Evolutionary conservation across 2,888 invertebrate species (phyloP), one percentile per base, ranked within the genome.

Genomic region (Aphidoletes aphidimyza): DNA sequence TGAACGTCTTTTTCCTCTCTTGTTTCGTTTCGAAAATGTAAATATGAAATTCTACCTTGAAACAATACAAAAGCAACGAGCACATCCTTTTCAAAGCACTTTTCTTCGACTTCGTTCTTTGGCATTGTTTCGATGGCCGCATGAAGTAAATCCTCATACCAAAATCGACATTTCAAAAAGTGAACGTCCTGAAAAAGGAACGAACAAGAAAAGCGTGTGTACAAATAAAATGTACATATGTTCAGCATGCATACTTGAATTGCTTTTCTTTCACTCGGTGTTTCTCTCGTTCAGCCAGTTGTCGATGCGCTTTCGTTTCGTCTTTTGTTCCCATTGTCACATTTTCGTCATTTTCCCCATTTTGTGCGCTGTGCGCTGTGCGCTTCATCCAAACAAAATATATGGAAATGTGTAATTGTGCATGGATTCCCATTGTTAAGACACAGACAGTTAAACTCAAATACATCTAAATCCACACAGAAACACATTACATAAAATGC

Each of bases 191-290:
- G 3, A 69, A 26, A 54, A 69, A 69, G 54, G 11, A 69, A 30
- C 30, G 69, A 69, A 30, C 69, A 69, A 2, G 30, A 69, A 69
- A 69, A 26, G 19, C 17, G 19, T 47, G 26, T 26, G 19, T 6
- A 54, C 26, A 54, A 22, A 42, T 42, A 42, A 42, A 42, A 69
- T 69, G 69, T 69, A 69, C 69, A 69, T 69, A 69, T 69, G 69
- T 69, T 69, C 69, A 30, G 34, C 69, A 30, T 69, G 69, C 30
- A 69, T 69, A 69, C 69, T 69, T 69, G 69, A 69, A 69, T 30
- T 34, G 0, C 30, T 69, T 30, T 34, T 54, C 22, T 54, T n/a
- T 6, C 54, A 54, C 3, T 26, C 14, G 5, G 54, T 17, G 9
- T 22, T 54, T n/a, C 22, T n/a, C 5, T 69, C 30, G 26, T 30